phyloP scores from a whole-genome alignment of 2,113 vertebrate genomes.

The Leiothrix lutea region DNA sequence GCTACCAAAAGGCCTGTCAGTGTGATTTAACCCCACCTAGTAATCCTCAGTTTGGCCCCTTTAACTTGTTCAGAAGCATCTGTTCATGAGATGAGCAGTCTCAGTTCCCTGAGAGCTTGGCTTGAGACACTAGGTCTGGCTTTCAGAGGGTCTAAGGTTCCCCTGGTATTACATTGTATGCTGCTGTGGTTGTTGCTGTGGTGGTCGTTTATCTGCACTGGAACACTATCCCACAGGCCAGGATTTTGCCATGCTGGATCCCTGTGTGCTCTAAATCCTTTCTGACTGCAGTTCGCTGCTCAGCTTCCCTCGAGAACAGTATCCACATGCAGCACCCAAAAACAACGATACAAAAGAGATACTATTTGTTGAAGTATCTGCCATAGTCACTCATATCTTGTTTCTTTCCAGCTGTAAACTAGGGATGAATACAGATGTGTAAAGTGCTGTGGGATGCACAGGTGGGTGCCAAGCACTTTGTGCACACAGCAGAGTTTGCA shows the following conservation, averaged over 20 bases:
- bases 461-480: background rate
- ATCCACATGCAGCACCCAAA: background rate
- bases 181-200: too few relatives aligned
- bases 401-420: background rate
- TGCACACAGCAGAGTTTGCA: fast-evolving
- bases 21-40: background rate
- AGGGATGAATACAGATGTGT: background rate
- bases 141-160: background rate
- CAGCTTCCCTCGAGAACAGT: background rate
- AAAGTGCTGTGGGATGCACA: background rate
- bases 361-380: background rate
- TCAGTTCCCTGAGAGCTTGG: background rate
- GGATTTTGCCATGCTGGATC: background rate
- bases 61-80: background rate
- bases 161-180: background rate
- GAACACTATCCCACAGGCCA: background rate
- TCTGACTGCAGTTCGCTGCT: background rate
- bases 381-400: background rate
- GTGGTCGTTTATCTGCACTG: background rate
- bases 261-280: background rate
- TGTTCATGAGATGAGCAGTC: background rate
- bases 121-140: background rate
- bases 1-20: fast-evolving
- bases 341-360: background rate
- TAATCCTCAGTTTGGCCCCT: background rate